Percentiles rank a stretch among this genome's conserved stretches.
These are phyloP conservation scores for Drosophila sulfurigaster DNA, from an alignment of 1,140 invertebrate genomes.

Conservation along the genomic window DNA sequence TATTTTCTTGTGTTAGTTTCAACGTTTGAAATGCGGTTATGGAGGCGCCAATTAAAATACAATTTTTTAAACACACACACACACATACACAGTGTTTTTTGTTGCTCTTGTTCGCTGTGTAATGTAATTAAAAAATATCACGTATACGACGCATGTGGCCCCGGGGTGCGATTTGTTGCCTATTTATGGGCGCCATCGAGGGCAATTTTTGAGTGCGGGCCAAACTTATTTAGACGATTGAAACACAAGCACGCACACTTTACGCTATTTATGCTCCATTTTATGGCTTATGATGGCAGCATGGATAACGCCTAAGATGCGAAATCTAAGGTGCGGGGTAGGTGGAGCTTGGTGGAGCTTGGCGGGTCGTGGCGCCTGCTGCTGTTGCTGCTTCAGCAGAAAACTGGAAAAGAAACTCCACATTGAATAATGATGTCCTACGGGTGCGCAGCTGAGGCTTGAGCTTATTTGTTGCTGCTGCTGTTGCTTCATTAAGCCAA, in stretches of 20 bases:
- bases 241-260: slow-evolving; percentile 38
- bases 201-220: slow-evolving; percentile 42
- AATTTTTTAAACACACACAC: slow-evolving; percentile 60
- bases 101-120: slow-evolving; percentile 38
- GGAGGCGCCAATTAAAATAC: slow-evolving; percentile 63
- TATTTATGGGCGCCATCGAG: slow-evolving; percentile 64
- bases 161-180: slow-evolving; percentile 64
- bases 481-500: slow-evolving; percentile 26
- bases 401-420: neutral
- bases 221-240: slow-evolving; percentile 49
- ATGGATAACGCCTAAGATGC: neutral
- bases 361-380: neutral
- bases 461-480: neutral
- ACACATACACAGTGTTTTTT: slow-evolving; percentile 12
- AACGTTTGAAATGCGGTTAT: neutral
- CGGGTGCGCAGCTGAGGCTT: slow-evolving; percentile 26
- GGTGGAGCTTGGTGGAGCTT: neutral
- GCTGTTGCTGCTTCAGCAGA: neutral
- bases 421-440: slow-evolving; percentile 39
- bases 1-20: slow-evolving; percentile 41
- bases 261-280: slow-evolving; percentile 41
- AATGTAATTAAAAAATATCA: slow-evolving; percentile 81
- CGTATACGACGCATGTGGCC: slow-evolving; percentile 75
- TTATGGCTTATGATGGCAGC: slow-evolving; percentile 38
- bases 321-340: neutral